Percentiles rank a stretch among this genome's conserved stretches.
Conservation (phyloP, 2,113 vertebrate genomes). For the Callithrix jacchus region DNA sequence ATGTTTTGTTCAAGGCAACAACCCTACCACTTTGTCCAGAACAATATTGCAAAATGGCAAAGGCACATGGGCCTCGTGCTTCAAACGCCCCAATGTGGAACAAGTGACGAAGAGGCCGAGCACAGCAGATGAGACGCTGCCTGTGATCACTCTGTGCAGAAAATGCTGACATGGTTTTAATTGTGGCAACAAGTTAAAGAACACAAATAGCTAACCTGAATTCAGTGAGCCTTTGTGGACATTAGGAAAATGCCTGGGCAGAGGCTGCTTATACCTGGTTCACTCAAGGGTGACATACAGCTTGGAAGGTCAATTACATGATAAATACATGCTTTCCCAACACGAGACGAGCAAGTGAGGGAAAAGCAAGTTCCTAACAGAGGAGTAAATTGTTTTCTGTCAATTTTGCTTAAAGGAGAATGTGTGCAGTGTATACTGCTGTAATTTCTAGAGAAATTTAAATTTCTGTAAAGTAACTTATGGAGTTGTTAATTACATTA, state of each 20-base stretch:
- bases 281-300: accelerated
- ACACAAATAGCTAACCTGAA: background rate
- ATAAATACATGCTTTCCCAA: accelerated
- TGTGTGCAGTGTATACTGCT: background rate
- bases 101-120: background rate
- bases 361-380: background rate
- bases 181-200: background rate
- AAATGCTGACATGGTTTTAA: background rate
- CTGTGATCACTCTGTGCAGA: accelerated
- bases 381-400: background rate
- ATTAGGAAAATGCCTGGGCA: background rate
- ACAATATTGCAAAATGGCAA: background rate
- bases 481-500: background rate
- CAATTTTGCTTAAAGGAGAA: background rate
- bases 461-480: background rate
- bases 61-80: background rate
- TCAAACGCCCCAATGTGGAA: background rate
- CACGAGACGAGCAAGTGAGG: background rate
- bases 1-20: background rate
- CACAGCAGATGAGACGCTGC: background rate
- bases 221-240: background rate
- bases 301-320: background rate
- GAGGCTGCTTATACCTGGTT: background rate
- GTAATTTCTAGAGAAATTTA: background rate
- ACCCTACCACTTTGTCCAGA: background rate